A percentile compares a stretch with the other conserved stretches of the same genome.
phyloP scores from a whole-genome alignment of 2,888 invertebrate genomes.

The Caenorhabditis zanzibari region DNA sequence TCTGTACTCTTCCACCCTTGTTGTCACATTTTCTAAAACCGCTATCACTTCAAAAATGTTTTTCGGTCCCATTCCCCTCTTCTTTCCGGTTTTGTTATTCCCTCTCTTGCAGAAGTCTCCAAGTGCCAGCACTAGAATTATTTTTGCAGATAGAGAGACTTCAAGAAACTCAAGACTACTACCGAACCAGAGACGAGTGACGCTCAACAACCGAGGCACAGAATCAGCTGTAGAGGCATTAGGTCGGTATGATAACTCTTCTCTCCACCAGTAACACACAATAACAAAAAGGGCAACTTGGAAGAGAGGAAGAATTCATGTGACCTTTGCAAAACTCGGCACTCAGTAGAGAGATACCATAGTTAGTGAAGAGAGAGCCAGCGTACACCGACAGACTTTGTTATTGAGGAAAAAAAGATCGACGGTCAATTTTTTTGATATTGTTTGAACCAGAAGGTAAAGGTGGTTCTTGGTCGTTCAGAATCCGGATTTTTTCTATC shows the following conservation, averaged over 20 bases:
- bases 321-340: slow-evolving; percentile 67
- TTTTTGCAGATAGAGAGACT: slow-evolving; percentile 7
- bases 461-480: slow-evolving; percentile 33
- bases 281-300: slow-evolving; percentile 67
- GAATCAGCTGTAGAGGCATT: slow-evolving; percentile 23
- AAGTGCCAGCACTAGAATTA: slow-evolving; percentile 3
- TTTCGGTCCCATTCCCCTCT: not conserved
- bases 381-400: slow-evolving; percentile 40
- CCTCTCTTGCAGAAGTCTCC: slow-evolving; percentile 4
- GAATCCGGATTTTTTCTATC: slow-evolving; percentile 39
- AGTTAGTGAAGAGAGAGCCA: slow-evolving; percentile 23
- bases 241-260: slow-evolving; percentile 35
- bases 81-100: slow-evolving; percentile 1
- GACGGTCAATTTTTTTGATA: slow-evolving; percentile 64
- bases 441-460: slow-evolving; percentile 53
- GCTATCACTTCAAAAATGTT: slow-evolving; percentile 23
- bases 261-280: slow-evolving; percentile 48
- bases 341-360: slow-evolving; percentile 19
- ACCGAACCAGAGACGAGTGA: slow-evolving; percentile 17
- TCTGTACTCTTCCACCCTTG: slow-evolving; percentile 17
- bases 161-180: slow-evolving; percentile 14
- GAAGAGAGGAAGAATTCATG: slow-evolving; percentile 45
- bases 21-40: slow-evolving; percentile 1
- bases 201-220: slow-evolving; percentile 32
- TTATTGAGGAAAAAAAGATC: slow-evolving; percentile 65